These are phyloP conservation scores for Sinocyclocheilus rhinocerous DNA, from an alignment of 2,113 vertebrate species.

Conservation along the genomic window DNA sequence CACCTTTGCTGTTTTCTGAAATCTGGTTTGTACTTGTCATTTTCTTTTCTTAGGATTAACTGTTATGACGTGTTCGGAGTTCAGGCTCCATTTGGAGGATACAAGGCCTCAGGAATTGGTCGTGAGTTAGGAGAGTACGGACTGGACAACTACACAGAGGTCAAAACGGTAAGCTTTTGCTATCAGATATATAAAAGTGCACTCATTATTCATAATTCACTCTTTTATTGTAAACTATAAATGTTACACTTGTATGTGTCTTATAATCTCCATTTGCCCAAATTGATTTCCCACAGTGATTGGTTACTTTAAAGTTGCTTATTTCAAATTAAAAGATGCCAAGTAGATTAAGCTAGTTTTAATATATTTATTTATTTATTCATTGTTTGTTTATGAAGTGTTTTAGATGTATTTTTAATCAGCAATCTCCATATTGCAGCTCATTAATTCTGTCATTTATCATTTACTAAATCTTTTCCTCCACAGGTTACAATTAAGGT, in stretches of 20 bases:
- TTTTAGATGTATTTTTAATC: not conserved
- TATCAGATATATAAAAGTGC: not conserved
- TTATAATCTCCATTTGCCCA: not conserved
- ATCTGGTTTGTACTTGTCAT: conserved; percentile 13
- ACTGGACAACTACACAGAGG: conserved; percentile 88
- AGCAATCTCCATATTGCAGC: not conserved
- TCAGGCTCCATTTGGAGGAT: conserved; percentile 94
- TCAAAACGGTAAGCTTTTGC: conserved; percentile 86
- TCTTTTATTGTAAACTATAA: not conserved
- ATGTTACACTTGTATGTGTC: not conserved
- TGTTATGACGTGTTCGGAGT: conserved; percentile 92
- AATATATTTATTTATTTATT: not conserved
- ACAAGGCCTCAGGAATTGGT: conserved; percentile 90
- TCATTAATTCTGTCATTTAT: not conserved
- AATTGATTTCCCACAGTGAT: not conserved
- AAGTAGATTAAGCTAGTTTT: not conserved
- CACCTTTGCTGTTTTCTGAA: not conserved
- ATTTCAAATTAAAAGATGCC: not conserved
- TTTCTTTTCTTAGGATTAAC: conserved; percentile 84
- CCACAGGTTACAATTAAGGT: conserved; percentile 51
- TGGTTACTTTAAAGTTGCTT: not conserved
- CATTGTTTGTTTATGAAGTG: not conserved
- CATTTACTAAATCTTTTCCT: not conserved
- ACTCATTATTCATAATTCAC: not conserved
- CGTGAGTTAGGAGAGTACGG: conserved; percentile 92